Conservation (phyloP, 2,797 vertebrate species). For the Pseudopleuronectes americanus region DNA sequence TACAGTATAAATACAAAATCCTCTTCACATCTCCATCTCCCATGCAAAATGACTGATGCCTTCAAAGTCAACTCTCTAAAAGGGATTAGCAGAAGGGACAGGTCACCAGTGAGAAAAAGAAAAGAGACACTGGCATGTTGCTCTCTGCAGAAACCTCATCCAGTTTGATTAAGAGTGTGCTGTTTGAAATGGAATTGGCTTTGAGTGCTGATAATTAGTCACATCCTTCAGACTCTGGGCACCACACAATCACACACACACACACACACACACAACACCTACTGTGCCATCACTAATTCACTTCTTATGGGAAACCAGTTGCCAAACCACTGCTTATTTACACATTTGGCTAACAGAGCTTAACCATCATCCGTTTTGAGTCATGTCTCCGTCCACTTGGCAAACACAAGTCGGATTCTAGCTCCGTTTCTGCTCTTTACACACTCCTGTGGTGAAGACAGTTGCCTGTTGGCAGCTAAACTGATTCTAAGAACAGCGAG, state of each 20-base stretch:
- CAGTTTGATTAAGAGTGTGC: too few species aligned
- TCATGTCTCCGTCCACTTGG: neutral
- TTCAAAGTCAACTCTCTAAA: conserved; percentile 28
- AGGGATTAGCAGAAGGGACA: conserved; percentile 27
- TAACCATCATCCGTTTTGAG: neutral
- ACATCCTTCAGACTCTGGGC: conserved; percentile 18
- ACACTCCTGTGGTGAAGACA: neutral
- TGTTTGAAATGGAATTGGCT: conserved; percentile 21
- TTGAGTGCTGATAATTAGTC: conserved; percentile 17
- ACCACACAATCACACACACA: too few species aligned
- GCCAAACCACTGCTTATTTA: neutral
- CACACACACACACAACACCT: neutral
- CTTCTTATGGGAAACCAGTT: neutral
- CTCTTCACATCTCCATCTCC: conserved; percentile 12
- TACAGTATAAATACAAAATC: conserved; percentile 31
- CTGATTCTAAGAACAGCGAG: neutral
- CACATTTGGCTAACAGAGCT: neutral
- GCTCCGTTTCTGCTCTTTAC: neutral
- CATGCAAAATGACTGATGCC: conserved; percentile 23
- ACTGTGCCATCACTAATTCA: neutral
- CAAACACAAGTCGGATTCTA: neutral
- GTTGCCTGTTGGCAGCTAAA: neutral
- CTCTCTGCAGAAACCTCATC: too few species aligned
- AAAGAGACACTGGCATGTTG: too few species aligned
- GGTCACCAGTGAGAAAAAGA: conserved; percentile 5